Base-by-base conservation (phyloP, 2,888 invertebrate species). In the Heliconius charithonia region DNA sequence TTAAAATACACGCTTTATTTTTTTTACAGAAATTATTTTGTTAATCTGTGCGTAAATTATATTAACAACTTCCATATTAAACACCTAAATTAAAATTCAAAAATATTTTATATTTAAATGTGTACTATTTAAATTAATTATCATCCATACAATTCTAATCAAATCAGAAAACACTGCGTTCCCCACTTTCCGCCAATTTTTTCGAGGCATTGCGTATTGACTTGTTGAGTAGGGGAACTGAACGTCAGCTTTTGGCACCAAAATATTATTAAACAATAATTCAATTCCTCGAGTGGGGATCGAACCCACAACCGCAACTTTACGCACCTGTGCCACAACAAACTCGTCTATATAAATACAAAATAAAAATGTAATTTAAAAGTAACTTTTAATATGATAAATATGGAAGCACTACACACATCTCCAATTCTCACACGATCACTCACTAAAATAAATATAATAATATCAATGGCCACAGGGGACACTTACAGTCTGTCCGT, bases 401-500 rank as follows among this genome's bases (percentile, higher is more conserved):
- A 65, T n/a, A n/a, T 59, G 3, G 59, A 3, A 65, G 9, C 67
- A 67, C 67, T 67, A 25, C 37, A 67, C 67, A 41, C 3, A n/a
- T 67, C 19, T 41, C 19, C 63, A 13, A 32, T 56, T 9, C 13
- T 51, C 45, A 37, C 80, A 80, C 79, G 78, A 76, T 78, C 63
- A 79, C 78, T 76, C 22, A 41, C 69, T 37, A 63, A 66, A 70
- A 76, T 29, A 63, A 74, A 62, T 70, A 10, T 73, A 25, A 16
- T 19, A 27, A 62, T n/a, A 76, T 45, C 10, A 75, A 51, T 75
- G 76, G 78, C 70, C 79, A 79, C 79, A 76, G 13, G 71, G 76
- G 63, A 86, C 89, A 89, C 90, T 88, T 89, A 86, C 89, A 88
- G 32, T 90, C 88, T 89, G 89, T 89, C 88, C 89, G 90, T 91